These are phyloP conservation scores for Acanthurus leucopareius DNA, from an alignment of 2,797 vertebrate species.

Conservation along the genomic window DNA sequence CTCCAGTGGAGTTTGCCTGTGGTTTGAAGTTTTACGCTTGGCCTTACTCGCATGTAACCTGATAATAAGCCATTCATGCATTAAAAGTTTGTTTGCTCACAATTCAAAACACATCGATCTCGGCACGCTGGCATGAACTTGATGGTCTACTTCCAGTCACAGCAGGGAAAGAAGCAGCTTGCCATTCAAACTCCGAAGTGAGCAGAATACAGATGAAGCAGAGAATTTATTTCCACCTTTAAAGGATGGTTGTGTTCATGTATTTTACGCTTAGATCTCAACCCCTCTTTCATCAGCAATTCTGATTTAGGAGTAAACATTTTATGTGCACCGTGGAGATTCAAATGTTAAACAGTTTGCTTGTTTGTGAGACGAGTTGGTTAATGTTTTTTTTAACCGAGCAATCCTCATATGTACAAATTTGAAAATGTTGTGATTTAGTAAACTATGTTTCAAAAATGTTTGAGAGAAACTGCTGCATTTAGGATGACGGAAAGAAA, in stretches of 20 bases:
- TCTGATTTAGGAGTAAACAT: constrained; percentile 44
- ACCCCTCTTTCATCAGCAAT: constrained; percentile 46
- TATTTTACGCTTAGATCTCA: constrained; percentile 41
- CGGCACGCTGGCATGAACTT: constrained; percentile 57
- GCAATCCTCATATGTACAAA: constrained; percentile 5
- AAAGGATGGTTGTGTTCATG: constrained; percentile 17
- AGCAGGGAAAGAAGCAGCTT: constrained; percentile 52
- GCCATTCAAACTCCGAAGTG: constrained; percentile 46
- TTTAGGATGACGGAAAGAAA: not conserved
- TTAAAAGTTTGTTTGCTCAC: constrained; percentile 78
- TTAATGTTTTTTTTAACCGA: constrained; percentile 14
- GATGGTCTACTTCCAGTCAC: constrained; percentile 72
- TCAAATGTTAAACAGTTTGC: constrained; percentile 23
- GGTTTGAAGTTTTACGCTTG: constrained; percentile 43
- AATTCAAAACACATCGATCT: constrained; percentile 76
- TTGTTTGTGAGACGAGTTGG: constrained; percentile 12
- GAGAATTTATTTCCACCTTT: constrained; percentile 24
- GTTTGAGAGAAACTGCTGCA: not conserved
- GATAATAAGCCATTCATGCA: constrained; percentile 70
- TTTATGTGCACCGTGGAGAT: constrained; percentile 21
- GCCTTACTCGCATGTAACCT: constrained; percentile 50
- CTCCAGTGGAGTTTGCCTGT: constrained; percentile 38
- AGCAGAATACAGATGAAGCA: constrained; percentile 60
- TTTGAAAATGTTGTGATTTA: constrained; percentile 16
- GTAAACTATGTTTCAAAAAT: constrained; percentile 8